These are phyloP conservation scores for Astyanax mexicanus DNA, from an alignment of 2,797 vertebrate species.

Conservation along the genomic window DNA sequence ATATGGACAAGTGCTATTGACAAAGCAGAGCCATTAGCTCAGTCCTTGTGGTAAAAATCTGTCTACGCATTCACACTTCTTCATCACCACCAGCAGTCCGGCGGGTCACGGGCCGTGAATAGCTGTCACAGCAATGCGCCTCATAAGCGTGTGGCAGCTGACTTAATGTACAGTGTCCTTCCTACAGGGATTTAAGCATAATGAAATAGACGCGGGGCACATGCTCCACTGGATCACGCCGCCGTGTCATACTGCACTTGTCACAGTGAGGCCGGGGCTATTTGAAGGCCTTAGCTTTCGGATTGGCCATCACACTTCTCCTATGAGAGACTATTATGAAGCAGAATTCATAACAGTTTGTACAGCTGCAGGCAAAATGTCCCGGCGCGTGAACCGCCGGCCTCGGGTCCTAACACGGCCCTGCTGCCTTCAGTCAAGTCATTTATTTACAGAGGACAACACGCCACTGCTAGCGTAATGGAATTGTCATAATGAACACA, in stretches of 20 bases:
- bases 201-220: conserved; percentile 15
- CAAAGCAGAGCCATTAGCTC: not conserved
- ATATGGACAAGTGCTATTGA: not conserved
- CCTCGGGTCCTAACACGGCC: conserved; percentile 62
- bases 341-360: not conserved
- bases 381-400: conserved; percentile 34
- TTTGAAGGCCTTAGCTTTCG: conserved; percentile 15
- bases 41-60: conserved; percentile 6
- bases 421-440: conserved; percentile 69
- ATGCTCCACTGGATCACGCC: conserved; percentile 1
- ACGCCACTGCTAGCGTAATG: conserved; percentile 60
- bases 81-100: conserved; percentile 13
- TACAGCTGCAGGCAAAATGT: conserved; percentile 26
- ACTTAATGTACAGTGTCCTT: conserved; percentile 1
- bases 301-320: not conserved
- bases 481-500: conserved; percentile 22
- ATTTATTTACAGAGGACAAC: conserved; percentile 69
- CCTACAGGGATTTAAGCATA: conserved; percentile 21
- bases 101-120: not conserved
- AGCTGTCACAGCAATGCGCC: conserved; percentile 13
- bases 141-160: conserved; percentile 17
- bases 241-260: conserved; percentile 4
- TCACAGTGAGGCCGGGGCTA: conserved; percentile 6
- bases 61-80: conserved; percentile 5
- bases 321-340: conserved; percentile 1